Conservation (phyloP, 37 sponge, comb jelly and placozoan genomes). For the Ephydatia muelleri region DNA sequence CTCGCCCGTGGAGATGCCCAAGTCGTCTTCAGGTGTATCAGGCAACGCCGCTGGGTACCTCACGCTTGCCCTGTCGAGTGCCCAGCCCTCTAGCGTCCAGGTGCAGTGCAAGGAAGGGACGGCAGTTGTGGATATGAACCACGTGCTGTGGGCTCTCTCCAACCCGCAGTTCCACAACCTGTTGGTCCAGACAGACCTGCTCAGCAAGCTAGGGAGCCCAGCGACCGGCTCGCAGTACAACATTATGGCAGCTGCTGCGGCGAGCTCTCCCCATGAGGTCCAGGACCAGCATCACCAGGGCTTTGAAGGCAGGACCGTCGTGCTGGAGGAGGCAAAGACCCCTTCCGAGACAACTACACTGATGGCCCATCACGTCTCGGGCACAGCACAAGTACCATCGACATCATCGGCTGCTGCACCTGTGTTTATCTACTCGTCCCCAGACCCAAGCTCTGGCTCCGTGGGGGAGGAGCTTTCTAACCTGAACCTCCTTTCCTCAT, state of each 20-base stretch:
- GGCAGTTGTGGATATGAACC: background rate
- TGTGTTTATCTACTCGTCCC: background rate
- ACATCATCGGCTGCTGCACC: background rate
- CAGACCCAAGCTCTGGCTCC: background rate
- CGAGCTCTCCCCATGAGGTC: background rate
- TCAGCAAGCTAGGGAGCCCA: background rate
- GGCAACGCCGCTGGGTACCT: background rate
- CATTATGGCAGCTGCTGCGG: background rate
- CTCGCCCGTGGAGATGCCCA: conserved; percentile 58
- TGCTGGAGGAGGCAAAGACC: background rate
- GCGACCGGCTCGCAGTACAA: background rate
- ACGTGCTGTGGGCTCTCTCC: background rate
- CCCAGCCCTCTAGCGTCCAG: background rate
- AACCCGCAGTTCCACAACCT: background rate
- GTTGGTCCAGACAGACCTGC: background rate
- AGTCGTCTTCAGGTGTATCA: background rate
- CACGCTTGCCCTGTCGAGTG: background rate
- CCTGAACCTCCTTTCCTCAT: conserved; percentile 58
- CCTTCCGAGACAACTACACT: background rate
- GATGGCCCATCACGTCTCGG: background rate
- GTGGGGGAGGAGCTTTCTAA: conserved; percentile 52
- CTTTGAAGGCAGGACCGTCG: background rate
- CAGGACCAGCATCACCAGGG: background rate
- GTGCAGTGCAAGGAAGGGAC: background rate
- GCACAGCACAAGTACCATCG: too few species aligned